Evolutionary conservation across 2,113 vertebrate species (phyloP), one percentile per base, ranked within the genome.

Genomic region (Paramisgurnus dabryanus): DNA sequence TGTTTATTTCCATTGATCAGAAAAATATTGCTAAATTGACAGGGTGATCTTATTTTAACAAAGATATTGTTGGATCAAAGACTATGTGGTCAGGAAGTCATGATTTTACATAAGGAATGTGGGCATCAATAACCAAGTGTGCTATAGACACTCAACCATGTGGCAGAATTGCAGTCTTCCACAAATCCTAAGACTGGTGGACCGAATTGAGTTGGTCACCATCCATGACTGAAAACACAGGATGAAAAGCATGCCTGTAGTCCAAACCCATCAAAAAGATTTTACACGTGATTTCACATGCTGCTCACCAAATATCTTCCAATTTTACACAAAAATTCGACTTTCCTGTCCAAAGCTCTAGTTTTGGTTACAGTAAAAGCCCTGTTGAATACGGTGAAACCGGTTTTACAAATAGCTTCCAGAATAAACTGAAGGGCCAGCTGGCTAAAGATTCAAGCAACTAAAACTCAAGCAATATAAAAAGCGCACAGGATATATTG

Each of bases 281-380:
- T 92, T 92, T 88, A 90, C 91, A 92, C 90, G 86, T 90, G 90
- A 90, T 91, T 92, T 91, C 91, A 91, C 88, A 87, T 89, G 88
- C 87, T 87, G 87, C 86, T 67, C 80, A 82, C 76, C 39, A 80
- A 87, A 89, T 90, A 88, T 86, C 84, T 84, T 88, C 86, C 88
- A 88, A 86, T 90, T 90, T 88, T 85, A 85, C 86, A 87, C 87
- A 81, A 87, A 87, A 78, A 83, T 83, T 87, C 78, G 83, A 76
- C 71, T 82, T 9, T 85, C 84, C 89, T 85, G 84, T 84, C 85
- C 86, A 83, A 78, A 77, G 83, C 86, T 90, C 78, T 41, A 55
- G 55, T 4, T 22, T 3, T 64, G 71, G 57, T 39, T 49, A 27
- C 90, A 87, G 89, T 67, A 73, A 79, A 86, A 85, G 86, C 85